phyloP scores from a whole-genome alignment of 2,113 vertebrate genomes.

The Vulpes vulpes region DNA sequence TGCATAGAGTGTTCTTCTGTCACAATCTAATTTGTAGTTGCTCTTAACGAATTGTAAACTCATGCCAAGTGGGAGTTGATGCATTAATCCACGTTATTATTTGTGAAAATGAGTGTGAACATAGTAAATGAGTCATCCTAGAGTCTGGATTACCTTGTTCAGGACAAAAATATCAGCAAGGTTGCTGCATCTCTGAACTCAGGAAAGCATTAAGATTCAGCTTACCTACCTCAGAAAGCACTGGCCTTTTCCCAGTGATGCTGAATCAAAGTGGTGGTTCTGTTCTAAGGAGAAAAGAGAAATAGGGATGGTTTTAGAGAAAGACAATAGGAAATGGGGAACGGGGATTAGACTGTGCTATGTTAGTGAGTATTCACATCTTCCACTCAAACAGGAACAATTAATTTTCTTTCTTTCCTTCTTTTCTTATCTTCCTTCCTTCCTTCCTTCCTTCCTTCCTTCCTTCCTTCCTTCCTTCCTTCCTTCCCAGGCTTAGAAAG shows the following conservation, averaged over 20 bases:
- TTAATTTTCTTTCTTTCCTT: neutral
- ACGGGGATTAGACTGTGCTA: neutral
- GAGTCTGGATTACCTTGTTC: slow-evolving; percentile 31
- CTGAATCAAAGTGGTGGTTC: neutral
- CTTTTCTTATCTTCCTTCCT: neutral
- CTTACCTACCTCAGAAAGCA: neutral
- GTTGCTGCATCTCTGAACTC: slow-evolving; percentile 17
- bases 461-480: neutral
- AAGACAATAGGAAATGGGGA: neutral
- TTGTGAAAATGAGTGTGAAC: slow-evolving; percentile 58
- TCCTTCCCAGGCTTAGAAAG: neutral
- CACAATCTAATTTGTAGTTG: slow-evolving; percentile 61
- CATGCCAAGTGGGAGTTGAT: slow-evolving; percentile 56
- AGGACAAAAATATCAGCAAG: neutral
- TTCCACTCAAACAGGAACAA: neutral
- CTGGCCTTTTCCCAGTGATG: neutral
- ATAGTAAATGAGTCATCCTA: slow-evolving; percentile 32
- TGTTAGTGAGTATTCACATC: neutral
- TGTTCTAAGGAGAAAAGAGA: neutral
- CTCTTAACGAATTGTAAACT: slow-evolving; percentile 66
- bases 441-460: neutral
- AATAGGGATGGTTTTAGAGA: neutral
- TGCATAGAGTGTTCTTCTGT: slow-evolving; percentile 52
- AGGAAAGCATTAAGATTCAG: neutral
- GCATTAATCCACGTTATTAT: slow-evolving; percentile 67